A percentile compares a stretch with the other conserved stretches of the same genome.
Evolutionary conservation across 2,797 vertebrate species (phyloP).

Genomic region (Danio tinwini): DNA sequence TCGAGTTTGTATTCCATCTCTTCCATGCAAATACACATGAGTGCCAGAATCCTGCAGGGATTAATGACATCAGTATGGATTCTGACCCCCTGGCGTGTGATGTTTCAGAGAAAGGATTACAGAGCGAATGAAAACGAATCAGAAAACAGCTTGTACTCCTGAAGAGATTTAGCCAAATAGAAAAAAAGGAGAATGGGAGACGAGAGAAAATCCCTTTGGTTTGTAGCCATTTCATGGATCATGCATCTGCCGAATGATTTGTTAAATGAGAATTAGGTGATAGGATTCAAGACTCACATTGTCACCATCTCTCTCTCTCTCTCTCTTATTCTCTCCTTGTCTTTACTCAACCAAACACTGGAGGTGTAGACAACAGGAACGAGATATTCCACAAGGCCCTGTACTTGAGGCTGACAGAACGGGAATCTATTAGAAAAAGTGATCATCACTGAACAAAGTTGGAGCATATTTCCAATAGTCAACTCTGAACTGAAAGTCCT

Average conservation of each 20-base stretch:
- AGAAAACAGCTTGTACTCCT: conserved; percentile 49
- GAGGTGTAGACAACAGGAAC: conserved; percentile 16
- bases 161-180: conserved; percentile 42
- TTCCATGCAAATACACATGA: conserved; percentile 1
- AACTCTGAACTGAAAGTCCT: not conserved
- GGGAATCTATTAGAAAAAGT: not conserved
- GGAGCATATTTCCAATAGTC: not conserved
- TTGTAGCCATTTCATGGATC: conserved; percentile 74
- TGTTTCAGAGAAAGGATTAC: conserved; percentile 53
- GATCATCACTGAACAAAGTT: not conserved
- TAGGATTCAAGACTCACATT: conserved; percentile 41
- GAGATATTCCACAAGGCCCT: conserved; percentile 10
- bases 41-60: conserved; percentile 27
- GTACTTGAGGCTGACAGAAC: conserved; percentile 12
- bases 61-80: conserved; percentile 44
- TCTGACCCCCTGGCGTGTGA: conserved; percentile 36
- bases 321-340: conserved; percentile 10
- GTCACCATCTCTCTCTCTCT: conserved; percentile 10
- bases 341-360: not conserved
- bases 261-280: conserved; percentile 55
- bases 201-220: conserved; percentile 69
- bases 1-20: conserved; percentile 45
- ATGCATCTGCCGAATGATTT: conserved; percentile 65
- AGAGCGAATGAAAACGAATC: conserved; percentile 53
- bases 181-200: conserved; percentile 50